Evolutionary conservation across 2,888 invertebrate species (phyloP).

Genomic region (Oegoconia quadripuncta): DNA sequence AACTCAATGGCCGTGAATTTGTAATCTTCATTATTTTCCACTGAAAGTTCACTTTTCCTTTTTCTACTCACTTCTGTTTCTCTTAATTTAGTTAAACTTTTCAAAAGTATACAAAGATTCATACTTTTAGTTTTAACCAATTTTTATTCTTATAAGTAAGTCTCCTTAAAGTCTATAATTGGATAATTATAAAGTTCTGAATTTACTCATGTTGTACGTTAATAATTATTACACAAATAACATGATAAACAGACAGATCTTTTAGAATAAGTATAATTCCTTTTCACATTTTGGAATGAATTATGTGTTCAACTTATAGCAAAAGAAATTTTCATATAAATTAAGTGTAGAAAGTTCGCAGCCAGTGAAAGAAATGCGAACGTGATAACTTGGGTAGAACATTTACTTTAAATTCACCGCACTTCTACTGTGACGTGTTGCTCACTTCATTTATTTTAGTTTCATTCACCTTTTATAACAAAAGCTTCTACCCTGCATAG

Average conservation of each 20-base stretch:
- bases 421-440: constrained; percentile 31
- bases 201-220: too few relatives aligned
- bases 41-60: constrained; percentile 60
- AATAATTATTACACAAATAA: neutral
- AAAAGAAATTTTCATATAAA: constrained; percentile 65
- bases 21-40: constrained; percentile 77
- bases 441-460: constrained; percentile 17
- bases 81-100: constrained; percentile 31
- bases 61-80: constrained; percentile 51
- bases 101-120: neutral
- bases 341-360: constrained; percentile 53
- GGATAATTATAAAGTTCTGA: too few relatives aligned
- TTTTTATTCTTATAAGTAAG: too few relatives aligned
- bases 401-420: constrained; percentile 42
- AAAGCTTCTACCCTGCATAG: too few relatives aligned
- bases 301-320: constrained; percentile 29
- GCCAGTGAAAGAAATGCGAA: constrained; percentile 41
- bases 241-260: neutral
- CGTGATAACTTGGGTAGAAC: constrained; percentile 44
- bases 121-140: too few relatives aligned
- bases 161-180: too few relatives aligned
- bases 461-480: neutral
- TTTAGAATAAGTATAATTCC: constrained; percentile 7
- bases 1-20: constrained; percentile 77
- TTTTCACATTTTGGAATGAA: constrained; percentile 18